Base-by-base conservation (phyloP, 2,888 invertebrate genomes). In the Melitaea athalia region DNA sequence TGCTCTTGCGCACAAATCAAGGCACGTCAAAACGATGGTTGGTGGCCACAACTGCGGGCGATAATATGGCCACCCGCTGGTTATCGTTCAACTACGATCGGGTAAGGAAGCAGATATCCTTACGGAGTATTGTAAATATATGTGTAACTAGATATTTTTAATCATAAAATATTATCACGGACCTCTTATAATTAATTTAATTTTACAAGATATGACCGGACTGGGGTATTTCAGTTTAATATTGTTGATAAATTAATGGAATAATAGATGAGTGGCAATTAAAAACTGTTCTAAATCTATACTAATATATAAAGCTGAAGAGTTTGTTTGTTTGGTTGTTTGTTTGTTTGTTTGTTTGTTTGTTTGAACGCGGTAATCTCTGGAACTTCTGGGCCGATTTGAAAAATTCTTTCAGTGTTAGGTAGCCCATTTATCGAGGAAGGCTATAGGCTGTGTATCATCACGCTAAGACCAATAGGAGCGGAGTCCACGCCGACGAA, bases 1-100 rank as follows among this genome's bases (percentile, higher is more conserved):
- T 80, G 84, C 85, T 84, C 84, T 79, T 79, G 88, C 85, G 87
- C 89, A 87, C 88, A 89, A 89, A 89, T 90, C 90, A 88, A 81
- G 84, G 80, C 81, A 85, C 85, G 89, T 88, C 88, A 86, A 85
- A 87, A 85, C 87, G 86, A 86, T 87, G 85, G 84, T 70, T 72
- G 74, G 74, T 83, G 83, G 81, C 77, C 76, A 80, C 80, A 80
- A 85, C 86, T 88, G 87, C 86, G 87, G 87, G 88, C 86, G 85
- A 85, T 87, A 86, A 87, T 88, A 85, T 83, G 82, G 79, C 84
- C 81, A 81, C 82, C 85, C 85, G 83, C 78, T 82, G 85, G 79
- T 84, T 84, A 84, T 82, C 82, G 81, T 83, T 81, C 77, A 79
- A 81, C 72, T 63, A 61, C 62, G 61, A 69, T 70, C 71, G 59